Evolutionary conservation across 2,888 invertebrate species (phyloP).

Genomic region (Agonopterix arenella): DNA sequence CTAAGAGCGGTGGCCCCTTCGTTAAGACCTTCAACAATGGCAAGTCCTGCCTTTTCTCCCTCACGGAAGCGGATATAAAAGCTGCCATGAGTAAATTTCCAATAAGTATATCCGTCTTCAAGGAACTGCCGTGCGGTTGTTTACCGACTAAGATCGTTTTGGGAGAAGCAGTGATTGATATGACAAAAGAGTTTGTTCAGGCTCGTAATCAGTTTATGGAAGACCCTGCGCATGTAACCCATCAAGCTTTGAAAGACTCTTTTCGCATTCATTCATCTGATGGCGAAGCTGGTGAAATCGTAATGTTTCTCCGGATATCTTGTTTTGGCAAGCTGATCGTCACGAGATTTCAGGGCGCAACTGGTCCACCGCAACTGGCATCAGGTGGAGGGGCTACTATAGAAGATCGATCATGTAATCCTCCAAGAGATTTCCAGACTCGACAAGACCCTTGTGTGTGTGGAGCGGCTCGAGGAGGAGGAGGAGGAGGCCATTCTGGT

Average conservation of each 20-base stretch:
- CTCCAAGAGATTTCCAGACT: slow-evolving; percentile 43
- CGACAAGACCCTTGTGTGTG: slow-evolving; percentile 53
- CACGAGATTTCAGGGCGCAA: slow-evolving; percentile 78
- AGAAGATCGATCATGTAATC: slow-evolving; percentile 55
- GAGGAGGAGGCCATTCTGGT: slow-evolving; percentile 13
- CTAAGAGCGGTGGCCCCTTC: slow-evolving; percentile 53
- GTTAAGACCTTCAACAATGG: slow-evolving; percentile 77
- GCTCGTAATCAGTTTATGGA: slow-evolving; percentile 65
- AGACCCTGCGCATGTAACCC: slow-evolving; percentile 64
- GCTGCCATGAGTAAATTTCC: slow-evolving; percentile 74
- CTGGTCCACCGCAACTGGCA: slow-evolving; percentile 39
- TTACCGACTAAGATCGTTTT: slow-evolving; percentile 79
- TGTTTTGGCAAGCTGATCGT: slow-evolving; percentile 81
- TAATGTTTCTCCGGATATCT: slow-evolving; percentile 79
- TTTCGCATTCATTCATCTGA: slow-evolving; percentile 73
- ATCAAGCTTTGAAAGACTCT: slow-evolving; percentile 78
- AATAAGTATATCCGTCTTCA: slow-evolving; percentile 74
- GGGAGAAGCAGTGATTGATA: slow-evolving; percentile 76
- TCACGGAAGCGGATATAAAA: slow-evolving; percentile 72
- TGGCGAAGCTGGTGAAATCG: slow-evolving; percentile 75
- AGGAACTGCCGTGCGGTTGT: slow-evolving; percentile 78
- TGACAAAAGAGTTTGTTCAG: slow-evolving; percentile 77
- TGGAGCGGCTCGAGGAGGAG: slow-evolving; percentile 33
- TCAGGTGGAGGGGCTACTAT: slow-evolving; percentile 27
- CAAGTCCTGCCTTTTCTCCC: slow-evolving; percentile 82